phyloP scores from a whole-genome alignment of 2,888 invertebrate genomes.

The Mythimna impura region DNA sequence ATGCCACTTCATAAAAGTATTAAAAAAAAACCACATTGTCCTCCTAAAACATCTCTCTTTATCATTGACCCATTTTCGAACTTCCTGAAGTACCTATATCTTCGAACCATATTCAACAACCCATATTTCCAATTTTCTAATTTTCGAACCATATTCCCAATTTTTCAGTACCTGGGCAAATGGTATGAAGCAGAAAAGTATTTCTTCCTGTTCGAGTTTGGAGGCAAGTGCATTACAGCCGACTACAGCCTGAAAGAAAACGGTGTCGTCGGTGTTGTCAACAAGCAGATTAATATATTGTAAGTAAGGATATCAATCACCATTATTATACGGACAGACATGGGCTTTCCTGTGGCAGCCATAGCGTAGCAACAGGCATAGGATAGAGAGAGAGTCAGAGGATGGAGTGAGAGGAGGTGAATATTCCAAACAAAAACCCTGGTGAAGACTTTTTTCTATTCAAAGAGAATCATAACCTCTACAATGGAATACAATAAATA shows the following conservation, averaged over 20 bases:
- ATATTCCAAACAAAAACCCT: not conserved
- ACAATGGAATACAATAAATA: not conserved
- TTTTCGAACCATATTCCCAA: conserved; percentile 19
- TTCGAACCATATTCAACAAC: not conserved
- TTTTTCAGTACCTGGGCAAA: conserved; percentile 92
- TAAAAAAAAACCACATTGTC: not conserved
- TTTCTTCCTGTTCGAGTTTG: conserved; percentile 93
- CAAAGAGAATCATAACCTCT: not conserved
- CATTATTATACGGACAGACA: not conserved
- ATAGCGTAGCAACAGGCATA: not conserved
- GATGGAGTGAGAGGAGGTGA: not conserved
- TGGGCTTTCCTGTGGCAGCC: too few relatives aligned
- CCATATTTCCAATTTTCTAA: conserved; percentile 62
- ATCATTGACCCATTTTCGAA: too few relatives aligned
- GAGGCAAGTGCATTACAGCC: conserved; percentile 94
- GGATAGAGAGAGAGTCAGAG: too few relatives aligned
- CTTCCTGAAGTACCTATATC: not conserved
- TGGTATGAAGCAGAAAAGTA: conserved; percentile 95
- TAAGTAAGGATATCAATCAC: conserved; percentile 73
- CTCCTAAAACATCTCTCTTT: not conserved
- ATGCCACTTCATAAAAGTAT: too few relatives aligned
- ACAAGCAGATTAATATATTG: conserved; percentile 84
- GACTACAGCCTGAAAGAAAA: conserved; percentile 89
- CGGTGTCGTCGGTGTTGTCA: conserved; percentile 85
- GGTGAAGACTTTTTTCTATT: not conserved